phyloP scores from a whole-genome alignment of 2,113 vertebrate genomes.

The Pollimyrus isidori region DNA sequence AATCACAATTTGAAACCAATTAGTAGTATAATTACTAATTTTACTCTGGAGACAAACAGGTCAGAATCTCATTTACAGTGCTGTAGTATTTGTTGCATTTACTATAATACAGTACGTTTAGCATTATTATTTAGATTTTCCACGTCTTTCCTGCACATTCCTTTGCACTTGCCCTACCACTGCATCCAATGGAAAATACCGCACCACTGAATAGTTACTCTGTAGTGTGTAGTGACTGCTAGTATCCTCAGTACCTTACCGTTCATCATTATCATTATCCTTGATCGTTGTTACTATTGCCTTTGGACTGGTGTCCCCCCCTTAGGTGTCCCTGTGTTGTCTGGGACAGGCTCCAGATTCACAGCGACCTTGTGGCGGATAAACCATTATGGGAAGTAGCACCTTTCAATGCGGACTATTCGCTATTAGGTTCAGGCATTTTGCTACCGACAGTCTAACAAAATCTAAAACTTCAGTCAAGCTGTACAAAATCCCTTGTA shows the following conservation, averaged over 20 bases:
- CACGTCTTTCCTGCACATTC: too few relatives aligned
- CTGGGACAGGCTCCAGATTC: background rate
- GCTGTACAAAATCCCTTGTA: background rate
- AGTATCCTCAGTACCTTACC: background rate
- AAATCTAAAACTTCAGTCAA: background rate
- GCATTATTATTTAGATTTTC: too few relatives aligned
- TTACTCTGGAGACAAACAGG: background rate
- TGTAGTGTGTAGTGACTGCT: background rate
- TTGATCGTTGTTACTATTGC: too few relatives aligned
- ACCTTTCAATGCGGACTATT: background rate
- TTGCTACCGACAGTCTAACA: background rate
- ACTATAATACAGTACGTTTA: too few relatives aligned
- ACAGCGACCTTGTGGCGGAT: background rate
- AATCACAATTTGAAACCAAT: background rate
- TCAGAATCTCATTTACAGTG: background rate
- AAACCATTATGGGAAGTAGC: background rate
- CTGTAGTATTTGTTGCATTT: too few relatives aligned
- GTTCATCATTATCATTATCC: background rate
- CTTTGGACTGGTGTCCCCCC: background rate
- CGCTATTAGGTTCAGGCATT: background rate
- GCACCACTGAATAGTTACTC: background rate
- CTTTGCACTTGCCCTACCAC: background rate
- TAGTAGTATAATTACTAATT: background rate
- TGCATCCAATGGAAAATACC: background rate
- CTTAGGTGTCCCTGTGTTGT: background rate